phyloP scores from a whole-genome alignment of 2,113 vertebrate species.

The Tonatia bakeri region DNA sequence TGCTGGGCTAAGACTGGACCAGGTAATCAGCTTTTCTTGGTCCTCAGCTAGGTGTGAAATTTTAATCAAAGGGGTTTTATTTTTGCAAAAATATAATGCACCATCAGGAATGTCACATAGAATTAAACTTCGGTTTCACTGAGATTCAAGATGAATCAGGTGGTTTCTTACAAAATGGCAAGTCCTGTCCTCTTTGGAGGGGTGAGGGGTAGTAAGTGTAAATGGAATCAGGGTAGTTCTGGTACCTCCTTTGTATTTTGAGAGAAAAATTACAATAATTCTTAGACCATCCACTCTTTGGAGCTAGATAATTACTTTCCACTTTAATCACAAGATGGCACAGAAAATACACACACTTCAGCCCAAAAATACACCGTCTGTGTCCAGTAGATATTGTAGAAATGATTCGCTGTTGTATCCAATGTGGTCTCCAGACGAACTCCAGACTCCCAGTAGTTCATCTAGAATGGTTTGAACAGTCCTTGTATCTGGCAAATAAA shows the following conservation, averaged over 20 bases:
- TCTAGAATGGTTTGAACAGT: constrained; percentile 6
- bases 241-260: neutral
- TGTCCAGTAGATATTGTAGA: neutral
- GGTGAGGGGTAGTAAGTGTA: neutral
- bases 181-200: neutral
- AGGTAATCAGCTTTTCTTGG: constrained; percentile 70
- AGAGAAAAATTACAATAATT: constrained; percentile 8
- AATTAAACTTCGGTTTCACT: constrained; percentile 57
- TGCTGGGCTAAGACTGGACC: constrained; percentile 51
- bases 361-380: neutral
- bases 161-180: neutral
- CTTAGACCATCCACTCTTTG: constrained; percentile 42
- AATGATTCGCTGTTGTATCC: neutral
- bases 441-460: neutral
- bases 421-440: neutral
- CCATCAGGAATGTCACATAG: constrained; percentile 64
- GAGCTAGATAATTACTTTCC: constrained; percentile 34
- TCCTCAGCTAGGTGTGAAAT: constrained; percentile 74
- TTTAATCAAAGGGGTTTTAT: constrained; percentile 73
- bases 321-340: constrained; percentile 59
- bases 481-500: constrained; percentile 2
- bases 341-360: constrained; percentile 19
- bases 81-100: constrained; percentile 59
- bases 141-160: constrained; percentile 44
- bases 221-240: neutral